Conservation (phyloP, 2,888 invertebrate genomes). For the Sympetrum striolatum region DNA sequence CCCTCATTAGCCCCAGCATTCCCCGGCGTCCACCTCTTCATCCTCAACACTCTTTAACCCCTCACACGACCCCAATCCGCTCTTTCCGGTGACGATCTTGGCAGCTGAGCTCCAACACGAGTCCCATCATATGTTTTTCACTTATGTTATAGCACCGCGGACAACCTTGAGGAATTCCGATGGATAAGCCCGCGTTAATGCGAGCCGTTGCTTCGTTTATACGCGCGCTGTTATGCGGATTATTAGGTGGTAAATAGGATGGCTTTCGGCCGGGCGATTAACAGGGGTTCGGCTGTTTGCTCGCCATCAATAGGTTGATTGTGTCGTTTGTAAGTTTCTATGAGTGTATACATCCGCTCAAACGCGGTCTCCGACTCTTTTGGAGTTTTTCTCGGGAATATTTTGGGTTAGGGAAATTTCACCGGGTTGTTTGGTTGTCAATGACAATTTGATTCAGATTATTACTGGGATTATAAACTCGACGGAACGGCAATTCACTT, state of each 20-base stretch:
- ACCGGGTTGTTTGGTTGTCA: too few relatives aligned
- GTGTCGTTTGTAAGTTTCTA: background rate
- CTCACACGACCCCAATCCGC: slow-evolving; percentile 19
- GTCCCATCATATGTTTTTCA: slow-evolving; percentile 37
- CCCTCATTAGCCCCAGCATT: slow-evolving; percentile 28
- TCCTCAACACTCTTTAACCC: background rate
- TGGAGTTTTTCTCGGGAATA: too few relatives aligned
- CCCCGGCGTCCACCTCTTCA: background rate
- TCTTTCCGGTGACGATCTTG: slow-evolving; percentile 22
- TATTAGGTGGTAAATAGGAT: background rate
- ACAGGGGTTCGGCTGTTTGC: too few relatives aligned
- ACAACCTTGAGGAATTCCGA: slow-evolving; percentile 22
- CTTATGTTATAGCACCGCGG: slow-evolving; percentile 31
- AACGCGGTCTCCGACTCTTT: too few relatives aligned
- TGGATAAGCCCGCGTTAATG: slow-evolving; percentile 9
- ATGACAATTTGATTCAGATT: too few relatives aligned
- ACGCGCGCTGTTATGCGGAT: background rate
- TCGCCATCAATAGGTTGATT: background rate
- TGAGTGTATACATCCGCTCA: background rate
- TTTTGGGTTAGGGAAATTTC: too few relatives aligned
- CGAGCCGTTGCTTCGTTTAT: background rate
- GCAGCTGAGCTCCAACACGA: slow-evolving; percentile 19
- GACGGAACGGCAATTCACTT: too few relatives aligned
- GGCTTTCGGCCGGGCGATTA: background rate
- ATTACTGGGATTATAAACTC: too few relatives aligned